A percentile compares a stretch with the other conserved stretches of the same genome.
phyloP scores from a whole-genome alignment of 2,797 vertebrate species.

The Oceanodroma leucorhoa region DNA sequence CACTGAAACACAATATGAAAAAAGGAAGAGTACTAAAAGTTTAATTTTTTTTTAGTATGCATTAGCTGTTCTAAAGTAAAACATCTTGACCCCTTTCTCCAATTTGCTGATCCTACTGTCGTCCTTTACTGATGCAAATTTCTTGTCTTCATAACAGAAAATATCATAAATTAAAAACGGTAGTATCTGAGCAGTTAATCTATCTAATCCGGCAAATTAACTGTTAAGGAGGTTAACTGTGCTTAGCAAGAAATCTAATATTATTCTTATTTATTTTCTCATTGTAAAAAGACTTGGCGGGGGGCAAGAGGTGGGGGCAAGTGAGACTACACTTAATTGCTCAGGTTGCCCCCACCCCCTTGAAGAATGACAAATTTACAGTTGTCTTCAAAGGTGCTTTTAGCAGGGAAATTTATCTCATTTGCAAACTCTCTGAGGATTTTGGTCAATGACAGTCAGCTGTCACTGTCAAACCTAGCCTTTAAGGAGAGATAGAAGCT shows the following conservation, averaged over 20 bases:
- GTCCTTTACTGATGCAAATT: not conserved
- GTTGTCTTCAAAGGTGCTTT: not conserved
- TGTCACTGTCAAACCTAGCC: not conserved
- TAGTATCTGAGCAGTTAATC: not conserved
- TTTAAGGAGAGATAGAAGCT: not conserved
- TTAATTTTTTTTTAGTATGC: not conserved
- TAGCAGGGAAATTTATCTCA: not conserved
- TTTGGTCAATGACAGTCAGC: not conserved
- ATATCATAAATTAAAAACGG: not conserved
- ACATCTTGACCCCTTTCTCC: not conserved
- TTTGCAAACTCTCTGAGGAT: not conserved
- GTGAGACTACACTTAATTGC: not conserved
- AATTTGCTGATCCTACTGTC: not conserved
- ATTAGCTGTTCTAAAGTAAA: not conserved
- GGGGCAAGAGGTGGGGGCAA: rapidly evolving
- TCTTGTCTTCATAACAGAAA: not conserved
- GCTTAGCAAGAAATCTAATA: not conserved
- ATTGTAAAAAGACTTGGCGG: not conserved
- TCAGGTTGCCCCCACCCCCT: rapidly evolving
- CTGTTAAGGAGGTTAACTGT: not conserved
- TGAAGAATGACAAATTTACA: not conserved
- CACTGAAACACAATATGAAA: not conserved
- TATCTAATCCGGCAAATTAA: not conserved
- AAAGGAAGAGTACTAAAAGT: not conserved
- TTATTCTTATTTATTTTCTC: not conserved